phyloP scores from a whole-genome alignment of 2,797 vertebrate species.

The Chlorospingus flavigularis region DNA sequence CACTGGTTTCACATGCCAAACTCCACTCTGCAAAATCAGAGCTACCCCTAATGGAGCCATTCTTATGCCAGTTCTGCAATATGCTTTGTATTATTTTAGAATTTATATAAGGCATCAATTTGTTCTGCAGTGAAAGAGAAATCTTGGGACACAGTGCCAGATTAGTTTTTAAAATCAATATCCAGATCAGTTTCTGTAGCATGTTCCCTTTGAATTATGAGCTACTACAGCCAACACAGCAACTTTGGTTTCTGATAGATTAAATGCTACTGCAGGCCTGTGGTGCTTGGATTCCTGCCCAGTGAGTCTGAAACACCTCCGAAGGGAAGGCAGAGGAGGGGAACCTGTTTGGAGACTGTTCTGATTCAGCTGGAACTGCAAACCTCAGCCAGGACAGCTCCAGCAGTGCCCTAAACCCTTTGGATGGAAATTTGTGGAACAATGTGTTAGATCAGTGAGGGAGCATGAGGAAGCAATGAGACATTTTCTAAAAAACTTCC shows the following conservation, averaged over 20 bases:
- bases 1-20: not conserved
- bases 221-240: not conserved
- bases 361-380: not conserved
- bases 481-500: not conserved
- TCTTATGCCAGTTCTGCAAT: not conserved
- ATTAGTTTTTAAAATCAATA: conserved; percentile 23
- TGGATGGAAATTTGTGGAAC: not conserved
- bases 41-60: not conserved
- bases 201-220: conserved; percentile 24
- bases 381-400: not conserved
- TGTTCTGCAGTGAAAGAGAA: not conserved
- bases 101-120: not conserved
- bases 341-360: not conserved
- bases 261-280: not conserved
- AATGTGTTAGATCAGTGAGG: not conserved
- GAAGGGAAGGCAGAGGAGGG: not conserved
- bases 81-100: not conserved
- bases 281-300: not conserved
- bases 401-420: not conserved
- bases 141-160: not conserved
- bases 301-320: not conserved
- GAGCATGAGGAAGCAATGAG: not conserved
- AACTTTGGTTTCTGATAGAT: conserved; percentile 21
- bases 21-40: not conserved
- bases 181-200: not conserved